Conservation (phyloP, 1,140 invertebrate genomes). For the Hylyphantes graminicola region DNA sequence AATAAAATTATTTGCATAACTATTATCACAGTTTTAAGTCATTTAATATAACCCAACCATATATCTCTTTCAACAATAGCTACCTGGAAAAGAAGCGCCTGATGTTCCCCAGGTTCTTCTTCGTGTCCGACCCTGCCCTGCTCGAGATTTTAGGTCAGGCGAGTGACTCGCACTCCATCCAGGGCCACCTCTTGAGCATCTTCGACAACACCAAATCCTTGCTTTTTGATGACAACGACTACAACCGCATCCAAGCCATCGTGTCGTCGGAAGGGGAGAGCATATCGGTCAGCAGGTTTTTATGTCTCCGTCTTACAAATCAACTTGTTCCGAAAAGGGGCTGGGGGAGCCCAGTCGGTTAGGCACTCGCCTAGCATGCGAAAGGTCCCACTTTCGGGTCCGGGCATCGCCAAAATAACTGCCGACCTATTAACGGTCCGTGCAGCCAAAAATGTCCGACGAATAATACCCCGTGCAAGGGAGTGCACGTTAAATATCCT, state of each 20-base stretch:
- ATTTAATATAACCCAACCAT: not conserved
- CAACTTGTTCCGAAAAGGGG: no score
- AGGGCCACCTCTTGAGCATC: slow-evolving; percentile 93
- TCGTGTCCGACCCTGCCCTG: slow-evolving; percentile 95
- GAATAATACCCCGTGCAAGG: no score
- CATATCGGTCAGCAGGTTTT: slow-evolving; percentile 73
- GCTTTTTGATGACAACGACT: slow-evolving; percentile 95
- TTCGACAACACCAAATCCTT: slow-evolving; percentile 96
- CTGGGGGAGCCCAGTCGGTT: no score
- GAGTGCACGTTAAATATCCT: no score
- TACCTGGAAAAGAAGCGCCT: slow-evolving; percentile 96
- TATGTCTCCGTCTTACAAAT: no score
- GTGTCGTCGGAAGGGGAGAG: slow-evolving; percentile 92
- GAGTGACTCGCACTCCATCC: slow-evolving; percentile 96
- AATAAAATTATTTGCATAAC: no score
- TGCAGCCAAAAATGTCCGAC: no score
- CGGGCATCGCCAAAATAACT: no score
- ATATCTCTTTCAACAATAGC: slow-evolving; percentile 66
- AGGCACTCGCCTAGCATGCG: no score
- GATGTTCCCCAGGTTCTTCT: slow-evolving; percentile 98
- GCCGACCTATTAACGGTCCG: no score
- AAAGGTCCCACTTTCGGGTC: no score
- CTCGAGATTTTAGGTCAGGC: slow-evolving; percentile 96
- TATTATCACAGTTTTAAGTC: no score
- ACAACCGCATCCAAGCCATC: slow-evolving; percentile 93